These are phyloP conservation scores for Otis tarda DNA, from an alignment of 2,113 vertebrate genomes.

Conservation along the genomic window DNA sequence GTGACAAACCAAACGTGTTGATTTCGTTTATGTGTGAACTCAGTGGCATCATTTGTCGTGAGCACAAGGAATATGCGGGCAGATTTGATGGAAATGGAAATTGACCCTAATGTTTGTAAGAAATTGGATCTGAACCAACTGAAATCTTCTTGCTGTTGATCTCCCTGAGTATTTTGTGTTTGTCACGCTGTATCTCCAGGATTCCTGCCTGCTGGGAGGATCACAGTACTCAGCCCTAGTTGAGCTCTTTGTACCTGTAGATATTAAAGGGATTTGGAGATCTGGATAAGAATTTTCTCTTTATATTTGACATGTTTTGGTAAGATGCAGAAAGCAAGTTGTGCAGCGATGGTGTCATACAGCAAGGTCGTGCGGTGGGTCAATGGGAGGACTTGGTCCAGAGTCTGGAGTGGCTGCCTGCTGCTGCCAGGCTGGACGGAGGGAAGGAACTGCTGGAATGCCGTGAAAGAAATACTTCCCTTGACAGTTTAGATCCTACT, in stretches of 20 bases:
- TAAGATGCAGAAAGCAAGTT: not conserved
- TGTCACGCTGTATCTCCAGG: not conserved
- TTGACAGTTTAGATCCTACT: not conserved
- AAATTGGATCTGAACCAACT: conserved; percentile 19
- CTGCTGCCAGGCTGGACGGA: not conserved
- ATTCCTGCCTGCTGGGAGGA: not conserved
- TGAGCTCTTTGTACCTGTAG: not conserved
- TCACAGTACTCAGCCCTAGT: not conserved
- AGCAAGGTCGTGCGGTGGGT: not conserved
- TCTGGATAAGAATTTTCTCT: not conserved
- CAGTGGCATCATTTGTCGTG: not conserved
- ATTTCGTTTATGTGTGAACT: not conserved
- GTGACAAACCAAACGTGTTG: not conserved
- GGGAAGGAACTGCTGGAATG: not conserved
- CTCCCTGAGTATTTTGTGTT: not conserved
- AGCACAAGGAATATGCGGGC: not conserved
- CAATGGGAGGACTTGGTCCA: too few species aligned
- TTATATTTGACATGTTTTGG: not conserved
- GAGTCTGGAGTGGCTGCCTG: not conserved
- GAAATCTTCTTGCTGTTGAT: conserved; percentile 21
- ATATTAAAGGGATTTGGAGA: not conserved
- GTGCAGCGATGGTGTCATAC: not conserved
- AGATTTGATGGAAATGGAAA: conserved; percentile 28
- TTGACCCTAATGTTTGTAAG: not conserved
- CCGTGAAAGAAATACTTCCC: not conserved